A percentile compares a stretch with the other conserved stretches of the same genome.
phyloP scores from a whole-genome alignment of 2,888 invertebrate genomes.

The Calliphora vomitoria region DNA sequence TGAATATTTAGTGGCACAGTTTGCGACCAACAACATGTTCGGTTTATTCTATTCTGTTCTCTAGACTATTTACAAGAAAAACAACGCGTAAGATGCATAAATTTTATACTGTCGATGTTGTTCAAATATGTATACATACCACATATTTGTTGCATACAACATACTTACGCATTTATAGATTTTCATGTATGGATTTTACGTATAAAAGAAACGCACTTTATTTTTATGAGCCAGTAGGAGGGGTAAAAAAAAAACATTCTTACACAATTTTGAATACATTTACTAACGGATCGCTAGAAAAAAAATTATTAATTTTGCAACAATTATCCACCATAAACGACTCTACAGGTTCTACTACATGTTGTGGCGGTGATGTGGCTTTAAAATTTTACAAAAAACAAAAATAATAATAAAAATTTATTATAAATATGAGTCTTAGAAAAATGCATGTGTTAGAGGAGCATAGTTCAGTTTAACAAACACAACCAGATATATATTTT shows the following conservation, averaged over 20 bases:
- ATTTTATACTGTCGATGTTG: slow-evolving; percentile 48
- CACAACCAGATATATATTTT: background rate
- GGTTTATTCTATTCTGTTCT: slow-evolving; percentile 39
- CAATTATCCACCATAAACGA: slow-evolving; percentile 55
- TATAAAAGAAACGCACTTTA: slow-evolving; percentile 54
- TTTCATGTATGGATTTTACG: slow-evolving; percentile 9
- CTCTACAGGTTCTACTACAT: slow-evolving; percentile 21
- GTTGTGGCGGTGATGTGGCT: slow-evolving; percentile 32
- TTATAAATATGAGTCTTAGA: slow-evolving; percentile 12
- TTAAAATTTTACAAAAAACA: background rate
- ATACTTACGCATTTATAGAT: slow-evolving; percentile 5
- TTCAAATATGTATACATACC: slow-evolving; percentile 6
- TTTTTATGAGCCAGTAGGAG: slow-evolving; percentile 63
- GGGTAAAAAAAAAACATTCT: slow-evolving; percentile 42
- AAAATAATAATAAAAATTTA: background rate
- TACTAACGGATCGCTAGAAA: slow-evolving; percentile 42
- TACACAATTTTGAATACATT: slow-evolving; percentile 41
- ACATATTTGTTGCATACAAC: slow-evolving; percentile 37
- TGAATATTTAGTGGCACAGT: slow-evolving; percentile 46
- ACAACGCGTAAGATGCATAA: slow-evolving; percentile 51
- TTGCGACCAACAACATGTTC: slow-evolving; percentile 41
- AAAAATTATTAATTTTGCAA: slow-evolving; percentile 57
- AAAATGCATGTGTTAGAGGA: slow-evolving; percentile 4
- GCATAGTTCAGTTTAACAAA: background rate
- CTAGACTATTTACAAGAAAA: slow-evolving; percentile 51